phyloP scores from a whole-genome alignment of 2,113 vertebrate species.

The Oostethus manadensis region DNA sequence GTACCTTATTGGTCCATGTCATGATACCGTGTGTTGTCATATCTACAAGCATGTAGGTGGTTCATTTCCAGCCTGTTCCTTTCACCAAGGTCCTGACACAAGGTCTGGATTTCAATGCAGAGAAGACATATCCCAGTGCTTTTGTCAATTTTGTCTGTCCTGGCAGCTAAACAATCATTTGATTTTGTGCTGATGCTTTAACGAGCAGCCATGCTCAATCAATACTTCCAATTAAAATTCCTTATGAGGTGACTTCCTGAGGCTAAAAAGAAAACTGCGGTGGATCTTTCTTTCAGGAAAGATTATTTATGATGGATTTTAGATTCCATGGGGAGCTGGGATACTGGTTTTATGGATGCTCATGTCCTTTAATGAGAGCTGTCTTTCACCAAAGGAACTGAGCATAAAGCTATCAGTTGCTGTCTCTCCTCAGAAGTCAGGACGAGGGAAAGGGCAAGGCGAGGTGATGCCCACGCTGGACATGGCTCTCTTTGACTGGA shows the following conservation, averaged over 20 bases:
- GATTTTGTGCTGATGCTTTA: constrained; percentile 51
- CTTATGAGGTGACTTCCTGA: constrained; percentile 28
- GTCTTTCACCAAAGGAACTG: not conserved
- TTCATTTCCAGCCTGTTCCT: no score
- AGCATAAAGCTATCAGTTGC: not conserved
- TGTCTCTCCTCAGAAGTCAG: constrained; percentile 50
- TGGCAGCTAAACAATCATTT: constrained; percentile 20
- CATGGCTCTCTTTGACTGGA: constrained; percentile 97
- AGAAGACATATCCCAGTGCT: not conserved
- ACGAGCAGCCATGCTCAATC: constrained; percentile 35
- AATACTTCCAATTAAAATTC: constrained; percentile 53
- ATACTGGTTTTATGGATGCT: not conserved
- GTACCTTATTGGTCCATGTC: constrained; percentile 5
- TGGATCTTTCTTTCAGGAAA: constrained; percentile 34
- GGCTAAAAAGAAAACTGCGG: constrained; percentile 31
- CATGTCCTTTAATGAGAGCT: not conserved
- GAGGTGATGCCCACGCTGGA: constrained; percentile 94
- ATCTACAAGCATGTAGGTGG: no score
- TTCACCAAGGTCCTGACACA: no score
- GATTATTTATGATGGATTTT: constrained; percentile 26
- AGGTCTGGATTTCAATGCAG: no score
- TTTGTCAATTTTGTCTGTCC: not conserved
- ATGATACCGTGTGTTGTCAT: not conserved
- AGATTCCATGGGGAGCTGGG: no score
- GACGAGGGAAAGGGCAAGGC: constrained; percentile 72